Evolutionary conservation across 2,113 vertebrate species (phyloP).

Genomic region (Lepisosteus oculatus): DNA sequence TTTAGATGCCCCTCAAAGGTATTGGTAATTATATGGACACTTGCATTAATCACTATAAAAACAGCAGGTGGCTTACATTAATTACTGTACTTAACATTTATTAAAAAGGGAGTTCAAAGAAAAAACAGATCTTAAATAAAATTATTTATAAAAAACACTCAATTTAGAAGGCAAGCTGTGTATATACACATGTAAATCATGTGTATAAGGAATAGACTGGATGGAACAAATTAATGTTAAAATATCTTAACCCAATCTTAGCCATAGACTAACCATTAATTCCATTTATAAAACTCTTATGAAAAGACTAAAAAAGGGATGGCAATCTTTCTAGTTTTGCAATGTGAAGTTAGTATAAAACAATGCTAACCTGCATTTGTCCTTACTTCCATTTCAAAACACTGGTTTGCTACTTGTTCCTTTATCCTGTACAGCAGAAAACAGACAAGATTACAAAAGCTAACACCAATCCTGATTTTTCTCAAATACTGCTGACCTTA

Average conservation of each 20-base stretch:
- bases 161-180: too few relatives aligned
- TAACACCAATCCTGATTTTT: too few relatives aligned
- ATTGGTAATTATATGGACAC: too few relatives aligned
- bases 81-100: too few relatives aligned
- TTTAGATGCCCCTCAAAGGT: too few relatives aligned
- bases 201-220: constrained; percentile 46
- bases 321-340: not conserved
- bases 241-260: not conserved
- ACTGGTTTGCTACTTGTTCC: constrained; percentile 65
- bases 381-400: constrained; percentile 67
- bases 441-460: constrained; percentile 4
- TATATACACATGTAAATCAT: constrained; percentile 41
- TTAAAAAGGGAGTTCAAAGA: too few relatives aligned
- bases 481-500: too few relatives aligned
- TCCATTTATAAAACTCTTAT: not conserved
- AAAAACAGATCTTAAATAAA: too few relatives aligned
- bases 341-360: not conserved
- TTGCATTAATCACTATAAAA: too few relatives aligned
- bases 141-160: too few relatives aligned
- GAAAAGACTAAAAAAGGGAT: not conserved
- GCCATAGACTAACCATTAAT: not conserved
- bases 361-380: constrained; percentile 48
- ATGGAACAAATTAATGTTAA: not conserved
- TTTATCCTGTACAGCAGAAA: constrained; percentile 52
- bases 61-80: too few relatives aligned